Conservation (phyloP, 30 jellyfish, hydroid and myxozoan genomes). For the Aurelia aurita complex sp. Pacific region DNA sequence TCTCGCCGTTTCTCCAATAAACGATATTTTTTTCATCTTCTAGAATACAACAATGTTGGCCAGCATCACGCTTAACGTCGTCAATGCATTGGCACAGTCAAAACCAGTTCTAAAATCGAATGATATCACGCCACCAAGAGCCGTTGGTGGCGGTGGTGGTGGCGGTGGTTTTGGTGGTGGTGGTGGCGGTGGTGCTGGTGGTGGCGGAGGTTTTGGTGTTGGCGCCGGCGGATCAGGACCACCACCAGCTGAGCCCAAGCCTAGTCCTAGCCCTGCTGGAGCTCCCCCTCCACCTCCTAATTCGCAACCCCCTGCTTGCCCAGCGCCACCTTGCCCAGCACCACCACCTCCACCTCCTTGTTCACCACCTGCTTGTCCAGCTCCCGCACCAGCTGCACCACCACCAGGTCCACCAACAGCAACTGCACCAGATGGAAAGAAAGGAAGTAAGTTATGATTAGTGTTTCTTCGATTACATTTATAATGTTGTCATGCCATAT, state of each 20-base stretch:
- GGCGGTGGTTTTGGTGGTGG: conserved; percentile 62
- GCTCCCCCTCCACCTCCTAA: conserved; percentile 78
- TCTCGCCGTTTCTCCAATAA: too few relatives aligned
- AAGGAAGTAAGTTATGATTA: conserved; percentile 80
- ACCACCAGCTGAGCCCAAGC: conserved; percentile 47
- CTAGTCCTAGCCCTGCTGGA: conserved; percentile 70
- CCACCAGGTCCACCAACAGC: conserved; percentile 62
- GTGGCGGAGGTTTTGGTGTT: conserved; percentile 29
- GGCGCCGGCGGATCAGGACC: conserved; percentile 63
- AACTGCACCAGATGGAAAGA: conserved; percentile 67
- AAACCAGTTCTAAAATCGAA: conserved; percentile 55
- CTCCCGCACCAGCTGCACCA: conserved; percentile 82
- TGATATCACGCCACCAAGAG: conserved; percentile 74
- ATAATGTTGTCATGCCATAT: too few relatives aligned
- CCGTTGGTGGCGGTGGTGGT: conserved; percentile 50
- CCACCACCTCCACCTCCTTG: conserved; percentile 87
- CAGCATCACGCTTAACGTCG: conserved; percentile 90
- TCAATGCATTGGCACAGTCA: conserved; percentile 90
- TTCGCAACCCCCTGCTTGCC: conserved; percentile 88
- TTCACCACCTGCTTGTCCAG: conserved; percentile 75
- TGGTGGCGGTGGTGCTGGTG: conserved; percentile 59
- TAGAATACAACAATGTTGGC: conserved; percentile 98
- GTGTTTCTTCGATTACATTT: too few relatives aligned
- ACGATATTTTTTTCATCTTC: not conserved
- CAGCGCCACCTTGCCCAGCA: conserved; percentile 87